phyloP scores from a whole-genome alignment of 2,113 vertebrate genomes.

The Brachionichthys hirsutus region DNA sequence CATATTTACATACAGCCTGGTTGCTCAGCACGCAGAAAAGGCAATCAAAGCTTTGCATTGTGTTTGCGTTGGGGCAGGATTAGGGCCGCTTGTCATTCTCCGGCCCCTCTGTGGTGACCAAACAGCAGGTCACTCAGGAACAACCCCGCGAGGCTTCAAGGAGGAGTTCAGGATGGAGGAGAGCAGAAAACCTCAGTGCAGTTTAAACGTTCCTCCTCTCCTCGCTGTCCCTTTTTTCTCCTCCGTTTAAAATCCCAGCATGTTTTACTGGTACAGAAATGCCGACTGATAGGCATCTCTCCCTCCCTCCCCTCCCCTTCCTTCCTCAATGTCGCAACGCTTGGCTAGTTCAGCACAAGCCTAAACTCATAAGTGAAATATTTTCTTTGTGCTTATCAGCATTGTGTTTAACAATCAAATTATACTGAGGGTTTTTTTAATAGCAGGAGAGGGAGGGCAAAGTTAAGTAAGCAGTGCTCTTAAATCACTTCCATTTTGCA shows the following conservation, averaged over 20 bases:
- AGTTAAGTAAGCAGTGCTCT: conserved; percentile 40
- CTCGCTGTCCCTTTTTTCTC: background rate
- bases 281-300: conserved; percentile 39
- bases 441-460: conserved; percentile 30
- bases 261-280: conserved; percentile 37
- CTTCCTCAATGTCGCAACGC: conserved; percentile 12
- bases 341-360: conserved; percentile 38
- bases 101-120: conserved; percentile 32
- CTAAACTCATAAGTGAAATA: conserved; percentile 49
- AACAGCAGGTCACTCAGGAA: conserved; percentile 43
- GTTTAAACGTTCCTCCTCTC: conserved; percentile 43
- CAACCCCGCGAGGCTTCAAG: conserved; percentile 53
- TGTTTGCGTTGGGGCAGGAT: conserved; percentile 25
- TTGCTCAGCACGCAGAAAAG: conserved; percentile 36
- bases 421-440: conserved; percentile 47
- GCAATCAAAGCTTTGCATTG: conserved; percentile 50
- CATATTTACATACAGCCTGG: conserved; percentile 57
- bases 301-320: conserved; percentile 1
- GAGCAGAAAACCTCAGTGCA: conserved; percentile 64
- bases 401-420: conserved; percentile 62
- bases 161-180: conserved; percentile 64
- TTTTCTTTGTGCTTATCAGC: conserved; percentile 44
- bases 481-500: conserved; percentile 61
- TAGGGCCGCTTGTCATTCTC: conserved; percentile 59
- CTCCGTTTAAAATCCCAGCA: conserved; percentile 46